Evolutionary conservation across 2,113 vertebrate species (phyloP).

Genomic region (Eptatretus burgeri): DNA sequence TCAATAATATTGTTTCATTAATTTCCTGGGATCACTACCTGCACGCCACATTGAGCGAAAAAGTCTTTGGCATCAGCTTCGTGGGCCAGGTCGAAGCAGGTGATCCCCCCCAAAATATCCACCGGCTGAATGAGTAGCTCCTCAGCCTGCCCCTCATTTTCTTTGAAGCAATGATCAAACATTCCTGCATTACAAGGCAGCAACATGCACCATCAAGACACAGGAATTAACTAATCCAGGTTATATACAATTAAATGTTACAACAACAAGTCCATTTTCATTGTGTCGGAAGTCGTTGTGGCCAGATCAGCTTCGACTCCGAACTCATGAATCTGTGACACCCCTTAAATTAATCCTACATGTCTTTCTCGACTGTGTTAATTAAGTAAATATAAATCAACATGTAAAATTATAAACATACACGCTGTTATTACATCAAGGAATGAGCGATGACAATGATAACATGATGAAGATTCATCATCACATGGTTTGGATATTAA

Average conservation of each 20-base stretch:
- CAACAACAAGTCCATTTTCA: background rate
- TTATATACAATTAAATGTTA: background rate
- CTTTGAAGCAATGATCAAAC: constrained; percentile 46
- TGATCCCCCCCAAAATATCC: constrained; percentile 46
- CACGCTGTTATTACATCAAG: background rate
- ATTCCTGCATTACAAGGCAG: constrained; percentile 18
- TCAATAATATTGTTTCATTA: no score
- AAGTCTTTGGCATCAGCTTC: constrained; percentile 60
- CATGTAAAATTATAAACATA: background rate
- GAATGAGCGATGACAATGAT: background rate
- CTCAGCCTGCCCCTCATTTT: constrained; percentile 33
- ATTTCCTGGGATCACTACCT: constrained; percentile 20
- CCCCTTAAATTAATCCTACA: background rate
- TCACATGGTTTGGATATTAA: background rate
- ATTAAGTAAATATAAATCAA: no score
- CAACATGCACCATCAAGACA: background rate
- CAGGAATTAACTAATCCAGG: background rate
- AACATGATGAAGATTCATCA: no score
- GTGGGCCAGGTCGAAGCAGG: constrained; percentile 45
- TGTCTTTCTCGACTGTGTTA: background rate
- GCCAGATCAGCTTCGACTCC: background rate
- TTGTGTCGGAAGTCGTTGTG: background rate
- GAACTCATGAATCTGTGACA: background rate
- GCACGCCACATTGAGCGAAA: constrained; percentile 53
- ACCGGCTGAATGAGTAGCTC: constrained; percentile 42